Conservation (phyloP, 2,797 vertebrate genomes). For the Pelochelys cantorii region DNA sequence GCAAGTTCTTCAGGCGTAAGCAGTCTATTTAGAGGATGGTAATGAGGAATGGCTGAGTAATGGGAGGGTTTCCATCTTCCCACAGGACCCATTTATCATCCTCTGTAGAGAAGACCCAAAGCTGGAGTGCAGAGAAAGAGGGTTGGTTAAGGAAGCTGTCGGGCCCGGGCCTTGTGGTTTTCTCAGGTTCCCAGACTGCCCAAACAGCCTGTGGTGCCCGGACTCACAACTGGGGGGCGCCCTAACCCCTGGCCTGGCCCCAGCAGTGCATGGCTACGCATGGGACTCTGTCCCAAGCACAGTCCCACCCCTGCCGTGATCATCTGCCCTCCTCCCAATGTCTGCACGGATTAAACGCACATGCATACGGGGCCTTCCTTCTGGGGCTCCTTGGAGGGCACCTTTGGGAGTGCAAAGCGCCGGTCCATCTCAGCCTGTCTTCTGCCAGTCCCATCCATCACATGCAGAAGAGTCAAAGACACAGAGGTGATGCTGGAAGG, state of each 20-base stretch:
- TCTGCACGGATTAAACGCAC: not conserved
- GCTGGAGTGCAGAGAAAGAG: not conserved
- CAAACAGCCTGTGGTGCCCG: rapidly evolving
- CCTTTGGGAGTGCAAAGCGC: not conserved
- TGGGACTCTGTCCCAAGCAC: rapidly evolving
- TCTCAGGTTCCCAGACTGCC: not conserved
- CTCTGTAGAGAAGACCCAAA: not conserved
- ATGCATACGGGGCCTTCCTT: rapidly evolving
- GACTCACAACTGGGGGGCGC: rapidly evolving
- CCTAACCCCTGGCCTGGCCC: not conserved
- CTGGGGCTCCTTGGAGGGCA: not conserved
- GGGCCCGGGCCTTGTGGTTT: rapidly evolving
- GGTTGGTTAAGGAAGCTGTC: not conserved
- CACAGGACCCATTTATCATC: not conserved
- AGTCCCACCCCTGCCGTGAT: not conserved
- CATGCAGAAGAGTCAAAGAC: not conserved
- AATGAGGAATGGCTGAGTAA: not conserved
- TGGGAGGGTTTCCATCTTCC: not conserved
- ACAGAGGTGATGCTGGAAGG: not conserved
- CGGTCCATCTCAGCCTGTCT: not conserved
- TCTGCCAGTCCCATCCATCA: not conserved
- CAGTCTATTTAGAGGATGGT: not conserved
- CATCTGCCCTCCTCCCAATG: not conserved
- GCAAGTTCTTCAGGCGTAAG: not conserved
- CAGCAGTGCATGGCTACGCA: rapidly evolving